phyloP scores from a whole-genome alignment of 2,888 invertebrate species.

The Himalopsyche japonica region DNA sequence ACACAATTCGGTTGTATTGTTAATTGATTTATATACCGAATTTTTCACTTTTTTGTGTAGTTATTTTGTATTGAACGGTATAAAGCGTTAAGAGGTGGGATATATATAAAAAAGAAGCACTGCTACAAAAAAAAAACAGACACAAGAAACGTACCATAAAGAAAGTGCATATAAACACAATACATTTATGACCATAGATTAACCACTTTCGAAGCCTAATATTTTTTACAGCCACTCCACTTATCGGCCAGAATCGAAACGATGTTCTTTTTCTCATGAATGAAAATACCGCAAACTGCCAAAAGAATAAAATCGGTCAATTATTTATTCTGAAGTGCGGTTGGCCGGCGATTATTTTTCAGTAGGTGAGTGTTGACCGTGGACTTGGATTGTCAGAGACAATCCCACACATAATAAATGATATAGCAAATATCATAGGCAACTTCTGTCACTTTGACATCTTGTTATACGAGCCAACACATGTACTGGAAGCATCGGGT shows the following conservation, averaged over 20 bases:
- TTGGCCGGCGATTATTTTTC: not conserved
- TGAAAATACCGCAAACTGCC: not conserved
- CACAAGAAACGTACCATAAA: not conserved
- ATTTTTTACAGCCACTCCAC: not conserved
- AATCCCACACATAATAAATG: not conserved
- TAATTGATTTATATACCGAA: too few species aligned
- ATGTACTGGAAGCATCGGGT: too few species aligned
- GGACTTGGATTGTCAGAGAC: not conserved
- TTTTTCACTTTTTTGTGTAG: too few species aligned
- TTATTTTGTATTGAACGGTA: too few species aligned
- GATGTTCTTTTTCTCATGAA: not conserved
- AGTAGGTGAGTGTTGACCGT: not conserved
- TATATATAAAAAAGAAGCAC: not conserved
- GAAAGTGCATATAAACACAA: not conserved
- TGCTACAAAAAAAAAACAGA: not conserved
- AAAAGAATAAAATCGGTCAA: not conserved
- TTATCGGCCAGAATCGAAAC: not conserved
- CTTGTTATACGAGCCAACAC: too few species aligned
- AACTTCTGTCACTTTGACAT: too few species aligned
- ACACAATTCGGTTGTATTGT: too few species aligned
- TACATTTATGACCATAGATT: not conserved
- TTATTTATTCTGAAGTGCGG: not conserved
- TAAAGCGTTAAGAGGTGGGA: too few species aligned
- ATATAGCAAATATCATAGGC: too few species aligned
- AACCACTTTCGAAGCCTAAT: not conserved